phyloP scores from a whole-genome alignment of 2,113 vertebrate species.

The Alligator sinensis region DNA sequence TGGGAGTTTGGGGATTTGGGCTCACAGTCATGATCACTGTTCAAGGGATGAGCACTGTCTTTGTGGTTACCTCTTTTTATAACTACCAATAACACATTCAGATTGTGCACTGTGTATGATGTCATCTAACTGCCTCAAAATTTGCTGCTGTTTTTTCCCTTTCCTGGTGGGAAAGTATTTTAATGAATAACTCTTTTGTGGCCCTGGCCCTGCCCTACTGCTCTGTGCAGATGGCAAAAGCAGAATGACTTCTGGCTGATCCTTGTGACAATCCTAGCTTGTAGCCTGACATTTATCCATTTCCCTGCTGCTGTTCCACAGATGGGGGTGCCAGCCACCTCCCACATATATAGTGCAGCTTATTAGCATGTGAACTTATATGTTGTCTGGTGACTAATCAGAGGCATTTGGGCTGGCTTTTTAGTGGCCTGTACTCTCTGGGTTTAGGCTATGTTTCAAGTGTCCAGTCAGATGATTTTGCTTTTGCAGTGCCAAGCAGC shows the following conservation, averaged over 20 bases:
- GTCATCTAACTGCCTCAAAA: background rate
- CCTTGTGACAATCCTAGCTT: background rate
- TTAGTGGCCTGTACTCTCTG: background rate
- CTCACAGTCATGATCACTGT: background rate
- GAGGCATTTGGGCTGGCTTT: background rate
- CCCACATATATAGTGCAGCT: background rate
- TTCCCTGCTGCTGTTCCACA: background rate
- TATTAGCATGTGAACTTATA: background rate
- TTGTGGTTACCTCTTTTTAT: background rate
- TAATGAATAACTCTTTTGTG: background rate
- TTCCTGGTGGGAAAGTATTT: background rate
- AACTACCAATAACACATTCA: background rate
- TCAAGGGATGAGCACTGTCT: background rate
- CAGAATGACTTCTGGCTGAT: background rate
- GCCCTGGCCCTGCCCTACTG: background rate
- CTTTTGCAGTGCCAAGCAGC: background rate
- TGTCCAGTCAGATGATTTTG: background rate
- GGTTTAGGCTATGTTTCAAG: background rate
- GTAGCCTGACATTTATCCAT: background rate
- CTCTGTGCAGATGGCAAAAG: background rate
- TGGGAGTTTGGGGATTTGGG: background rate
- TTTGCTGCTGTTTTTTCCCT: background rate
- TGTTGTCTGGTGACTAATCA: background rate
- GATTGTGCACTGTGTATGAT: background rate
- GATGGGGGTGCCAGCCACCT: background rate